Percentiles rank a stretch among this genome's conserved stretches.
Evolutionary conservation across 2,888 invertebrate species (phyloP).

Genomic region (Darwinula stevensoni): DNA sequence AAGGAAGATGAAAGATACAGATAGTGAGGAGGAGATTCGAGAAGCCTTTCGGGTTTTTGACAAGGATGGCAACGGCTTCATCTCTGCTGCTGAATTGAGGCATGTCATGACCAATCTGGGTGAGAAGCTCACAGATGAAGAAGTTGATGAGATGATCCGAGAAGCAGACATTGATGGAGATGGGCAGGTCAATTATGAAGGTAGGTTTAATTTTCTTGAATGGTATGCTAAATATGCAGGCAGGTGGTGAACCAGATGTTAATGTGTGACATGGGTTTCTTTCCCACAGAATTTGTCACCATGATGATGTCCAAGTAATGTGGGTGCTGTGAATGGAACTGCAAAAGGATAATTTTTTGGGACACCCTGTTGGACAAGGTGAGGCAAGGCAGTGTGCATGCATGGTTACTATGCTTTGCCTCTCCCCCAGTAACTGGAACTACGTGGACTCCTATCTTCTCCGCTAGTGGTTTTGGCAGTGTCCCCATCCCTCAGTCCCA

Average conservation of each 20-base stretch:
- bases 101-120: conserved; percentile 99
- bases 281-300: conserved; percentile 4
- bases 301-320: conserved; percentile 3
- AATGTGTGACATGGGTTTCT: conserved; percentile 1
- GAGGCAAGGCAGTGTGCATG: no score
- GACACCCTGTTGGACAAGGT: no score
- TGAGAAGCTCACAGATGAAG: conserved; percentile 95
- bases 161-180: conserved; percentile 98
- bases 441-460: no score
- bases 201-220: conserved; percentile 23
- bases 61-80: conserved; percentile 98
- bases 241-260: no score
- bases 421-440: no score
- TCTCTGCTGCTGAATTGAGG: conserved; percentile 88
- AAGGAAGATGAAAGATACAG: conserved; percentile 98
- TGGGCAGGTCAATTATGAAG: conserved; percentile 95
- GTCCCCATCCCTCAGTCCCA: no score
- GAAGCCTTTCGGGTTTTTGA: conserved; percentile 98
- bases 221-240: no score
- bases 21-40: conserved; percentile 92
- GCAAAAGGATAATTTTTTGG: no score
- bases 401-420: no score
- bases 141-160: conserved; percentile 97
- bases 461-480: no score
- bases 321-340: no score